Evolutionary conservation across 2,113 vertebrate genomes (phyloP).

Genomic region (Sceloporus tristichus): DNA sequence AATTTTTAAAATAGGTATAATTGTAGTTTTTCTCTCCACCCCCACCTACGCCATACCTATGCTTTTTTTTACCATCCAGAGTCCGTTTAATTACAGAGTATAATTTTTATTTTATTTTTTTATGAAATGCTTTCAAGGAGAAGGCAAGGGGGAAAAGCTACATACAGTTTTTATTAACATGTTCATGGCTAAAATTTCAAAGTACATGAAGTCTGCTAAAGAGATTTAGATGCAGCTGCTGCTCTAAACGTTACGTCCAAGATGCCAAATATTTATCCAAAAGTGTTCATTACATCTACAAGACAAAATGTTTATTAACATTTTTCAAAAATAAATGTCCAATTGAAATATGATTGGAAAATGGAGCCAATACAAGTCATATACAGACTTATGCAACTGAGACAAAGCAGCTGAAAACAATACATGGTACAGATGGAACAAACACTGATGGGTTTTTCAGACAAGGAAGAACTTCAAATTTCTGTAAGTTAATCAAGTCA

Average conservation of each 20-base stretch:
- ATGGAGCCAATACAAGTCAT: neutral
- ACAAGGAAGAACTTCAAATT: constrained; percentile 3
- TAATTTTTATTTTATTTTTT: neutral
- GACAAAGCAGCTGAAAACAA: constrained; percentile 14
- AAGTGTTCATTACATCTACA: neutral
- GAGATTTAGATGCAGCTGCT: neutral
- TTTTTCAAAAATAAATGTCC: neutral
- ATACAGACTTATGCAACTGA: neutral
- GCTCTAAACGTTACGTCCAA: neutral
- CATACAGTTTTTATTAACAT: constrained; percentile 28
- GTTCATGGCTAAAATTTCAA: neutral
- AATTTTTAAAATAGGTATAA: constrained; percentile 68
- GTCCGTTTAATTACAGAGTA: constrained; percentile 52
- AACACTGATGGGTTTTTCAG: constrained; percentile 31
- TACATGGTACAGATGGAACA: constrained; percentile 22
- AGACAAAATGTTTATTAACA: neutral
- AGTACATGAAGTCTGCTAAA: constrained; percentile 19
- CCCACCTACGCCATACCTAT: constrained; percentile 10
- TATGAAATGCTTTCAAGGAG: neutral
- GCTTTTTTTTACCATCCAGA: constrained; percentile 49
- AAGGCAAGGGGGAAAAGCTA: constrained; percentile 12
- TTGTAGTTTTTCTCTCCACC: constrained; percentile 45
- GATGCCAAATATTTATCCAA: constrained; percentile 25
- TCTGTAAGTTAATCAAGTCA: constrained; percentile 23
- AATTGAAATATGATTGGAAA: neutral